A percentile compares a stretch with the other conserved stretches of the same genome.
These are phyloP conservation scores for Ctenicera cuprea DNA, from an alignment of 2,888 invertebrate species.

Conservation along the genomic window DNA sequence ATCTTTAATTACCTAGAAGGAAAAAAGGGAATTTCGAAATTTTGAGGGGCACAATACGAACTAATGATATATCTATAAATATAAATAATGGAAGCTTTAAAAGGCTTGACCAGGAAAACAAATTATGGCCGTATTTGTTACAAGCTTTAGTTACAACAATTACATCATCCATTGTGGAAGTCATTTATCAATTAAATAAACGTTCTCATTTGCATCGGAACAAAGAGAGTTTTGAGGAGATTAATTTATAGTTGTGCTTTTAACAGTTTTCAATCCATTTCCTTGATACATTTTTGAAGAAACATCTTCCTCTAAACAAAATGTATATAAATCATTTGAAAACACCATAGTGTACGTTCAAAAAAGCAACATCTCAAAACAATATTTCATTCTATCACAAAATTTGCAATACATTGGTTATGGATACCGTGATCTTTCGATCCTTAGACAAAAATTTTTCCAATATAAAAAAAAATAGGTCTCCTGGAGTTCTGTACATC, in stretches of 20 bases:
- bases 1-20: conserved; percentile 14
- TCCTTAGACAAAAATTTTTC: no score
- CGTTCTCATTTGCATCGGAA: background rate
- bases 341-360: no score
- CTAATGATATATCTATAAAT: conserved; percentile 1
- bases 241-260: background rate
- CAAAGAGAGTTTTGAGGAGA: background rate
- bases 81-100: background rate
- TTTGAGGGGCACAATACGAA: conserved; percentile 14
- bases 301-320: no score
- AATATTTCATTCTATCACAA: no score
- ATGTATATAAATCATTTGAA: no score
- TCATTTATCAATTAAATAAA: conserved; percentile 3
- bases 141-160: background rate
- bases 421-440: no score
- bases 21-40: conserved; percentile 20
- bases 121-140: background rate
- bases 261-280: no score
- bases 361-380: no score
- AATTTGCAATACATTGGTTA: no score
- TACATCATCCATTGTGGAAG: conserved; percentile 7
- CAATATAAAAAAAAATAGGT: no score
- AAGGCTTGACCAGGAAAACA: background rate
- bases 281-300: no score
- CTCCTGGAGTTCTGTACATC: no score